phyloP scores from a whole-genome alignment of 2,888 invertebrate genomes.

The Microplitis manilae region DNA sequence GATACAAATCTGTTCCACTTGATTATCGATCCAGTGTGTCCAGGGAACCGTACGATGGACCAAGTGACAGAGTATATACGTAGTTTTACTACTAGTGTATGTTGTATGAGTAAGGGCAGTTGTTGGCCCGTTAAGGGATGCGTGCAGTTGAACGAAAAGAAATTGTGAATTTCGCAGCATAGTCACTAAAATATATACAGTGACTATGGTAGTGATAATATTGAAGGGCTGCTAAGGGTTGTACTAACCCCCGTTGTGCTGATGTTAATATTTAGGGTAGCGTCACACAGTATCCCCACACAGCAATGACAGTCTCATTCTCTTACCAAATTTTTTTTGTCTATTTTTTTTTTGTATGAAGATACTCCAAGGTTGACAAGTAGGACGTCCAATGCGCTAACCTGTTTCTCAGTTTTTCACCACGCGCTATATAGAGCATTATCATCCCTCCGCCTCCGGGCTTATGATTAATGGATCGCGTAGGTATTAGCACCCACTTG shows the following conservation, averaged over 20 bases:
- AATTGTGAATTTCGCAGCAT: not conserved
- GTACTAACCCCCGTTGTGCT: conserved; percentile 63
- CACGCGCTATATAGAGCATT: conserved; percentile 36
- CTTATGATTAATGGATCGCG: conserved; percentile 71
- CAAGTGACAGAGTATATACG: conserved; percentile 7
- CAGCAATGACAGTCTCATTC: conserved; percentile 1
- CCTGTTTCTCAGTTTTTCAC: conserved; percentile 59
- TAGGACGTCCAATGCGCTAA: conserved; percentile 54
- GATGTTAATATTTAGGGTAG: conserved; percentile 69
- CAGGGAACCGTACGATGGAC: not conserved
- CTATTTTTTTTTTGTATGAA: not conserved
- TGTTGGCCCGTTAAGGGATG: conserved; percentile 17
- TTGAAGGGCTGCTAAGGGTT: conserved; percentile 53
- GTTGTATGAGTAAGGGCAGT: conserved; percentile 18
- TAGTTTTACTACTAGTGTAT: not conserved
- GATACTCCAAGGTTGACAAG: not conserved
- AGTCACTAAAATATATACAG: not conserved
- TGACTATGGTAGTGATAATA: not conserved
- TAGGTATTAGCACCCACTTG: conserved; percentile 70
- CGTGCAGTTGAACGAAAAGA: conserved; percentile 11
- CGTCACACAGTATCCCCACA: conserved; percentile 46
- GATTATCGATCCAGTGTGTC: conserved; percentile 46
- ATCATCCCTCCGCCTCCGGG: conserved; percentile 53
- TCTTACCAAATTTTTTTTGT: conserved; percentile 9
- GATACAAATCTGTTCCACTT: conserved; percentile 54